Evolutionary conservation across 2,797 vertebrate species (phyloP).

Genomic region (Cryptoblepharus egeriae): DNA sequence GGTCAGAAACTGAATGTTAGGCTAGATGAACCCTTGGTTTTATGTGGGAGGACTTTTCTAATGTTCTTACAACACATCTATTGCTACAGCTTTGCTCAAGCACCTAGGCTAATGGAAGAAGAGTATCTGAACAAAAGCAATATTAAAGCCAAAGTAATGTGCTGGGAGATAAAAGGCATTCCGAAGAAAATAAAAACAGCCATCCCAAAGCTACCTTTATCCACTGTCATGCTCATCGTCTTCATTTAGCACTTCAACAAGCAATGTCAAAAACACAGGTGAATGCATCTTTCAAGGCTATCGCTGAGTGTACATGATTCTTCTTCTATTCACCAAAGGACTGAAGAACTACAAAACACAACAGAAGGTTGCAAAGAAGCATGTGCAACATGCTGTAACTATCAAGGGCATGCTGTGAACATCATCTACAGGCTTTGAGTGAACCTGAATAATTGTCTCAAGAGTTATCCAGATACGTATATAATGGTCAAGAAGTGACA

Average conservation of each 20-base stretch:
- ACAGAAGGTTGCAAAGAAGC: background rate
- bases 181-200: constrained; percentile 6
- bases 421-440: background rate
- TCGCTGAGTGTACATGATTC: background rate
- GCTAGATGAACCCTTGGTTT: background rate
- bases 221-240: background rate
- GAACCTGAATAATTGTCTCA: background rate
- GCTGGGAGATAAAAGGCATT: background rate
- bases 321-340: background rate
- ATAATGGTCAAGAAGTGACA: background rate
- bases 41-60: background rate
- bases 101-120: background rate
- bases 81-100: background rate
- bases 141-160: background rate
- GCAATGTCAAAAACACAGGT: background rate
- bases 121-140: background rate
- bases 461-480: background rate
- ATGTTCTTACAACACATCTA: background rate
- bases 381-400: background rate
- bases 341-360: background rate
- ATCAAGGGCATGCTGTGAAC: background rate
- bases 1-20: background rate
- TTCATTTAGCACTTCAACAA: background rate
- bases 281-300: background rate
- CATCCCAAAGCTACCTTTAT: constrained; percentile 1